phyloP scores from a whole-genome alignment of 2,797 vertebrate species.

The Oreochromis grahami region DNA sequence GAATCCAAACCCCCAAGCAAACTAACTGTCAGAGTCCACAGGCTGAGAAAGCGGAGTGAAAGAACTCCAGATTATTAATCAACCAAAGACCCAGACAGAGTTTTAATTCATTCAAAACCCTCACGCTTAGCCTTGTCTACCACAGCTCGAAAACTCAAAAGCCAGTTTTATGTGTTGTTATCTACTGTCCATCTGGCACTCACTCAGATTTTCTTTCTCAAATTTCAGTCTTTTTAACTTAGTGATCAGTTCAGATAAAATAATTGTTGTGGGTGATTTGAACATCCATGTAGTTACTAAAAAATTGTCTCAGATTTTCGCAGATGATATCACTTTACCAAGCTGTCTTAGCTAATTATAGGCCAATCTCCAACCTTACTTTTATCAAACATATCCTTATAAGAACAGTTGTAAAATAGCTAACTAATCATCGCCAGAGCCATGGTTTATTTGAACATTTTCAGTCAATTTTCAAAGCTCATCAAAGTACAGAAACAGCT shows the following conservation, averaged over 20 bases:
- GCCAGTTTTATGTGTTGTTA: not conserved
- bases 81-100: not conserved
- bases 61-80: not conserved
- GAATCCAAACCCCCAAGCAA: not conserved
- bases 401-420: not conserved
- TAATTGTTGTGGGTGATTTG: not conserved
- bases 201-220: not conserved
- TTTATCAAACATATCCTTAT: not conserved
- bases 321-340: not conserved
- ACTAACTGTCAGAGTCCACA: not conserved
- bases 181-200: not conserved
- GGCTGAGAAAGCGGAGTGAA: not conserved
- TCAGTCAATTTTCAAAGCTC: not conserved
- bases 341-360: not conserved
- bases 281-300: not conserved
- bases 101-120: not conserved
- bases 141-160: not conserved
- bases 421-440: not conserved
- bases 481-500: not conserved
- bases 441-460: not conserved
- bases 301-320: not conserved
- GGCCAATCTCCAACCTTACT: not conserved
- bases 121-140: not conserved
- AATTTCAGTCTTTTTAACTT: not conserved
- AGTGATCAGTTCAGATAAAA: not conserved